phyloP scores from a whole-genome alignment of 2,888 invertebrate genomes.

The Lithophane leautieri region DNA sequence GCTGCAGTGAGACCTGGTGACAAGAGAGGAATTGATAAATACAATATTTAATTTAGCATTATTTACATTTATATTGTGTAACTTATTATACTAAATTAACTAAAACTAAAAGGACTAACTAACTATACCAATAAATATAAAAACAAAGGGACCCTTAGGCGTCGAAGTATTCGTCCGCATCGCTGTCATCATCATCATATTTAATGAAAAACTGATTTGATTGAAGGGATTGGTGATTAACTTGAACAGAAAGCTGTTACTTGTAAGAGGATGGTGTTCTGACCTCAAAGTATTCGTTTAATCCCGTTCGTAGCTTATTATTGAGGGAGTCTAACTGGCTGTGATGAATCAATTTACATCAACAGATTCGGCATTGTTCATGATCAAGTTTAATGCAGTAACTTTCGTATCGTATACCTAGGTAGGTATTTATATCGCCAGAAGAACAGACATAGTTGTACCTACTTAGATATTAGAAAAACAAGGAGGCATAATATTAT shows the following conservation, averaged over 20 bases:
- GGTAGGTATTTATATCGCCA: neutral
- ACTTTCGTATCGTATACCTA: neutral
- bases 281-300: neutral
- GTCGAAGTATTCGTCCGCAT: too few relatives aligned
- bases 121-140: too few relatives aligned
- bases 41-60: too few relatives aligned
- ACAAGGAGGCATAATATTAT: neutral
- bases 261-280: neutral
- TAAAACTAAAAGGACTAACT: too few relatives aligned
- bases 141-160: too few relatives aligned
- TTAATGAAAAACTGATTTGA: neutral
- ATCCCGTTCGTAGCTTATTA: neutral
- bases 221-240: neutral
- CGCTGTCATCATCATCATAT: too few relatives aligned
- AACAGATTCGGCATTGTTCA: neutral
- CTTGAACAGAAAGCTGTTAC: neutral
- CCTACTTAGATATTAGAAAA: neutral
- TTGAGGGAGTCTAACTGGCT: neutral
- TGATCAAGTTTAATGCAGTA: neutral
- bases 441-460: neutral
- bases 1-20: constrained; percentile 92
- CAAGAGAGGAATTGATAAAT: neutral
- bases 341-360: neutral
- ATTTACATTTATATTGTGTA: too few relatives aligned
- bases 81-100: too few relatives aligned